phyloP scores from a whole-genome alignment of 2,888 invertebrate genomes.

The Tineola bisselliella region DNA sequence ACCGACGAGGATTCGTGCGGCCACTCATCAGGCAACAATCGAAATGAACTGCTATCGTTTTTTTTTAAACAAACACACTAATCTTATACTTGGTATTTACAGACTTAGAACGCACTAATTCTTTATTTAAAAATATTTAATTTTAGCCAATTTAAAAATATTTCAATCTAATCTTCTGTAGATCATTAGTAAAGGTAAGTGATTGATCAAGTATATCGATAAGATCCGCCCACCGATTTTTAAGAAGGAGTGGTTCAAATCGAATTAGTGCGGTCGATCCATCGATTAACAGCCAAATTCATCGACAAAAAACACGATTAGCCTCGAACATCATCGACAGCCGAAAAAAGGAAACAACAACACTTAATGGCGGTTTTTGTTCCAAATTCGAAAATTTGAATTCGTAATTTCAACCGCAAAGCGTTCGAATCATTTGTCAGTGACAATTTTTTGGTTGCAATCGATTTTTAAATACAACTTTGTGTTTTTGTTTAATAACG shows the following conservation, averaged over 20 bases:
- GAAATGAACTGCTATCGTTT: slow-evolving; percentile 47
- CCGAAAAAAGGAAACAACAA: slow-evolving; percentile 57
- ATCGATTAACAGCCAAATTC: slow-evolving; percentile 55
- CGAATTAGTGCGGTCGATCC: slow-evolving; percentile 60
- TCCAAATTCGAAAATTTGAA: slow-evolving; percentile 64
- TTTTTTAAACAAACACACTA: slow-evolving; percentile 53
- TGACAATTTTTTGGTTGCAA: slow-evolving; percentile 67
- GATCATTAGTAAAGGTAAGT: not conserved
- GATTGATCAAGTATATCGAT: slow-evolving; percentile 37
- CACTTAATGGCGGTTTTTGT: slow-evolving; percentile 65
- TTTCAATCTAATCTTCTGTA: not conserved
- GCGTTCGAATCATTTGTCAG: slow-evolving; percentile 67
- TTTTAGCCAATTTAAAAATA: too few relatives aligned
- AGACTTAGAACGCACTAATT: not conserved
- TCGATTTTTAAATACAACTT: slow-evolving; percentile 68
- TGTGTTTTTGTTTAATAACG: slow-evolving; percentile 24
- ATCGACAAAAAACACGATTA: slow-evolving; percentile 65
- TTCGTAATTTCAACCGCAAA: slow-evolving; percentile 66
- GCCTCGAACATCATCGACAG: slow-evolving; percentile 62
- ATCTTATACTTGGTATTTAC: not conserved
- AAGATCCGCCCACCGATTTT: slow-evolving; percentile 54
- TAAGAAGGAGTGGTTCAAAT: slow-evolving; percentile 57
- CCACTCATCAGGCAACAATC: slow-evolving; percentile 59
- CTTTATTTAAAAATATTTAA: not conserved
- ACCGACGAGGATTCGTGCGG: slow-evolving; percentile 49